Base-by-base conservation (phyloP, 2,113 vertebrate species). In the Nestor notabilis region DNA sequence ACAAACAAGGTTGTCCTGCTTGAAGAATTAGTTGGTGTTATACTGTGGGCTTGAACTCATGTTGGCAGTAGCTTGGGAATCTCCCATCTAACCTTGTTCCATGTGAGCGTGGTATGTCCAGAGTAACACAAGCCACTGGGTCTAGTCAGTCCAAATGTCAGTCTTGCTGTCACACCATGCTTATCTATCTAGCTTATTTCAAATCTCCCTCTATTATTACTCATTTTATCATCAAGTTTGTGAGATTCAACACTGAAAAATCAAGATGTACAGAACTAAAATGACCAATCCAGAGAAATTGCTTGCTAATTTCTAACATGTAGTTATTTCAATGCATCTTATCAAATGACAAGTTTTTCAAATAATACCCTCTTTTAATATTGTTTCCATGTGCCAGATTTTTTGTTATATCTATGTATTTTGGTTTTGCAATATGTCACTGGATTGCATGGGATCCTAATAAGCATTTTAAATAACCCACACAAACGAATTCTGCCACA, bases 91-190 rank as follows among this genome's bases (percentile, higher is more conserved):
- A 41, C 23, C 41, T 46, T 83, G 15, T 56, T 63, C 8, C 10
- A 4, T 24, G 14, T 39, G 49, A 74, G 23, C 61, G 20, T 20
- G 24, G 5, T 1, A 0, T 56, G 24, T 87, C 58, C 37, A 12
- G 49, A 27, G 39, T 65, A 47, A 49, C 23, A 14, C 1, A 3
- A 23, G 17, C 13, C 61, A 1, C 29, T 33, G 4, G 14, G 14
- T 76, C n/a, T 52, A 6, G 29, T 49, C 0, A 0, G 39, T 64
- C 50, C n/a, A 39, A 87, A 39, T 37, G 29, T 41, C 33, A 43
- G 6, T 64, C 25, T 18, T 87, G 14, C 17, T 49, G 5, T 83
- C 25, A 7, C 17, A 66, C 12, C n/a, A 21, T 46, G 17, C 6
- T n/a, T 50, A 44, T 25, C 87, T 2, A 0, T 66, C 4, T 49